phyloP scores from a whole-genome alignment of 1,140 invertebrate species.

The Pissodes strobi region DNA sequence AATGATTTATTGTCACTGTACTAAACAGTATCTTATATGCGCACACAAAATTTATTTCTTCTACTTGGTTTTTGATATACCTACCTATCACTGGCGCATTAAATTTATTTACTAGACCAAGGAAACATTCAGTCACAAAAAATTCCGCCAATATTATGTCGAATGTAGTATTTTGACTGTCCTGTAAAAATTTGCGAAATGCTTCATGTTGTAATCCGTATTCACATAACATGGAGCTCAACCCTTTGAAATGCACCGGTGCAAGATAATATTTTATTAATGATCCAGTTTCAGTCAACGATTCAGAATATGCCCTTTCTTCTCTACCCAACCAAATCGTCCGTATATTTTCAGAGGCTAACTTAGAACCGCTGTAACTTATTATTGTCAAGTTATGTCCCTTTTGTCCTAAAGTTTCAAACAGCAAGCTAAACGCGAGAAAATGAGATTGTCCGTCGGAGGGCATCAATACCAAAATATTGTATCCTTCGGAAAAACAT shows the following conservation, averaged over 20 bases:
- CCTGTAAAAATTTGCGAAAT: slow-evolving; percentile 18
- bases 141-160: slow-evolving; percentile 19
- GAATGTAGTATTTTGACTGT: background rate
- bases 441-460: slow-evolving; percentile 75
- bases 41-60: no score
- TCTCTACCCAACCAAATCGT: slow-evolving; percentile 15
- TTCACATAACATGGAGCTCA: no score
- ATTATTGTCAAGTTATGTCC: slow-evolving; percentile 72
- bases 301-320: background rate
- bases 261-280: no score
- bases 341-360: slow-evolving; percentile 28
- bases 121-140: slow-evolving; percentile 15
- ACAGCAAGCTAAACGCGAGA: slow-evolving; percentile 67
- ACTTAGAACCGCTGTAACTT: slow-evolving; percentile 36
- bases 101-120: slow-evolving; percentile 13
- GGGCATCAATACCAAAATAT: slow-evolving; percentile 68
- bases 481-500: slow-evolving; percentile 2
- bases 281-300: no score
- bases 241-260: background rate
- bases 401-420: slow-evolving; percentile 64
- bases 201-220: background rate
- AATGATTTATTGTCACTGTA: no score
- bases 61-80: no score
- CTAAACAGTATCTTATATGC: no score
- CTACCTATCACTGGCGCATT: slow-evolving; percentile 23